phyloP scores from a whole-genome alignment of 2,888 invertebrate species.

The Drepana falcataria region DNA sequence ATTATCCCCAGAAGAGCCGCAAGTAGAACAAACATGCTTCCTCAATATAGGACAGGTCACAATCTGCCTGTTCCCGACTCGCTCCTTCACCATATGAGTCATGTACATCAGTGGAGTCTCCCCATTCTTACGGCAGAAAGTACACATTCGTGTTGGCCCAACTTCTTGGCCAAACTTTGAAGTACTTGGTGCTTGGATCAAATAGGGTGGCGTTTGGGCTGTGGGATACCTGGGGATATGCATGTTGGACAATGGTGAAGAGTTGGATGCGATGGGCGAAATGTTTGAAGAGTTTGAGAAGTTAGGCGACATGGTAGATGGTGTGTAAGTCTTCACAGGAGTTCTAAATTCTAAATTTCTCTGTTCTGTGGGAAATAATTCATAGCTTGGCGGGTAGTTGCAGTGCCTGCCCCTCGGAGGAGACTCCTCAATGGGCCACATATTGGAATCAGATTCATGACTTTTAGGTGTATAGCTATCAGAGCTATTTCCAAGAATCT shows the following conservation, averaged over 20 bases:
- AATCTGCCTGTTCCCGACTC: slow-evolving; percentile 37
- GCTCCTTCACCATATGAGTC: slow-evolving; percentile 54
- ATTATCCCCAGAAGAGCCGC: slow-evolving; percentile 56
- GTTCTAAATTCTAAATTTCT: slow-evolving; percentile 31
- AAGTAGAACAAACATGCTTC: slow-evolving; percentile 53
- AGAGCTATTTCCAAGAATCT: slow-evolving; percentile 33
- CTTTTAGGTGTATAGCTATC: slow-evolving; percentile 12
- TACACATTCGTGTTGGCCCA: slow-evolving; percentile 41
- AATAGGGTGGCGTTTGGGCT: not conserved
- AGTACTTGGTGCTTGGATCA: slow-evolving; percentile 6
- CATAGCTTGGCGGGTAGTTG: slow-evolving; percentile 41
- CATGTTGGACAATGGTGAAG: slow-evolving; percentile 12
- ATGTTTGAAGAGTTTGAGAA: slow-evolving; percentile 6
- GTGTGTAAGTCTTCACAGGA: slow-evolving; percentile 23
- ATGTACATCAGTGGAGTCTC: slow-evolving; percentile 60
- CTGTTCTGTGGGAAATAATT: slow-evolving; percentile 51
- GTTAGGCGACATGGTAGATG: slow-evolving; percentile 7
- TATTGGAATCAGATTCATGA: slow-evolving; percentile 8
- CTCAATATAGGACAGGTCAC: slow-evolving; percentile 65
- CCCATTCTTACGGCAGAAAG: slow-evolving; percentile 67
- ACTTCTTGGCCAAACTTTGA: slow-evolving; percentile 13
- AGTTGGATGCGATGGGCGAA: slow-evolving; percentile 10
- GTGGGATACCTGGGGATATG: slow-evolving; percentile 4
- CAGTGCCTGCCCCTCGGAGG: slow-evolving; percentile 4
- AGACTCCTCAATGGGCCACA: slow-evolving; percentile 14